Evolutionary conservation across 1,140 invertebrate genomes (phyloP).

Genomic region (Chrysomallon squamiferum): DNA sequence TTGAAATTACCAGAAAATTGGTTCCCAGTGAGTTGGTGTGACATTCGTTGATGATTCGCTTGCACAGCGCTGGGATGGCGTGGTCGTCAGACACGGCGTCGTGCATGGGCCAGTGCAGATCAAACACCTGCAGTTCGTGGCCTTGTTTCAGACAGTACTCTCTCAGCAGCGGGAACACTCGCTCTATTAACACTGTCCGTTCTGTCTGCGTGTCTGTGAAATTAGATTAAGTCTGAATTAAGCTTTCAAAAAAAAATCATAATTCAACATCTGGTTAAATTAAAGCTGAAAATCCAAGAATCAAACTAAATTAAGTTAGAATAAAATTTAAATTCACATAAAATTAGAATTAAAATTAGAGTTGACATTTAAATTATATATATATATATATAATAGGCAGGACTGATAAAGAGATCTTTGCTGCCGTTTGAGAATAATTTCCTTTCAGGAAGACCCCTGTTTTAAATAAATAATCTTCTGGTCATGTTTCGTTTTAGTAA

Average conservation of each 20-base stretch:
- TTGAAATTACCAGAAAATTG: conserved; percentile 82
- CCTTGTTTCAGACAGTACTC: conserved; percentile 80
- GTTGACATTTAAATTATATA: too few species aligned
- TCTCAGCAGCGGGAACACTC: conserved; percentile 91
- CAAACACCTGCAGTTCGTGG: conserved; percentile 69
- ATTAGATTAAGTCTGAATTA: not conserved
- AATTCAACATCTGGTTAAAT: not conserved
- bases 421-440: too few species aligned
- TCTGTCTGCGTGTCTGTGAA: conserved; percentile 50
- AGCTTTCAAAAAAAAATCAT: not conserved
- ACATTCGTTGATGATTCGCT: conserved; percentile 93
- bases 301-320: not conserved
- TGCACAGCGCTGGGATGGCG: conserved; percentile 94
- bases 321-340: too few species aligned
- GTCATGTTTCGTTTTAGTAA: too few species aligned
- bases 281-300: not conserved
- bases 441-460: too few species aligned
- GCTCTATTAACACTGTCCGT: conserved; percentile 38
- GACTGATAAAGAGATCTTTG: too few species aligned
- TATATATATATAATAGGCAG: too few species aligned
- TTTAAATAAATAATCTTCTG: too few species aligned
- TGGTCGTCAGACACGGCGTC: conserved; percentile 97
- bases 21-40: conserved; percentile 92
- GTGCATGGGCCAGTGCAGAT: conserved; percentile 91
- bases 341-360: too few species aligned